Conservation (phyloP, 2,888 invertebrate genomes). For the Erebia aethiops region DNA sequence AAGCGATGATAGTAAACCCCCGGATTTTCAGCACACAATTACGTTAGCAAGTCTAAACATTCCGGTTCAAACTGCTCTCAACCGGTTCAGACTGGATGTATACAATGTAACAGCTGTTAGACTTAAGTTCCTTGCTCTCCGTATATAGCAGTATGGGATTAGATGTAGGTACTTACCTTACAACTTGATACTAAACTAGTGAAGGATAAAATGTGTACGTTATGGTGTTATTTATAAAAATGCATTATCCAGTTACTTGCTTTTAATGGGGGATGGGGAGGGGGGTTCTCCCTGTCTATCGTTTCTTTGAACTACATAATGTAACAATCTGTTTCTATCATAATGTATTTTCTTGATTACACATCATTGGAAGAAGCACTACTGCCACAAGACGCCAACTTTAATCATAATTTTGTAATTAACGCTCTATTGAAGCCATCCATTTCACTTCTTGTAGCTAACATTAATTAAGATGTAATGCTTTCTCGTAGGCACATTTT, state of each 20-base stretch:
- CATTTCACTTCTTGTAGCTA: conserved; percentile 37
- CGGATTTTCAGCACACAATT: conserved; percentile 65
- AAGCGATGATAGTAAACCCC: too few relatives aligned
- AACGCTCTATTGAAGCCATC: conserved; percentile 41
- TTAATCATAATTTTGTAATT: conserved; percentile 42
- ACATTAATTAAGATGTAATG: conserved; percentile 41
- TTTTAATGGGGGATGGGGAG: too few relatives aligned
- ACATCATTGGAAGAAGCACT: conserved; percentile 28
- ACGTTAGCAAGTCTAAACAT: conserved; percentile 73
- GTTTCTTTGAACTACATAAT: too few relatives aligned
- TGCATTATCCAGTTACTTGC: too few relatives aligned
- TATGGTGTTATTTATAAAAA: too few relatives aligned
- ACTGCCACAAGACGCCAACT: conserved; percentile 34
- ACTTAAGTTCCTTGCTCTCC: conserved; percentile 46
- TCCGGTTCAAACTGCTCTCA: conserved; percentile 63
- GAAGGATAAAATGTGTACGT: too few relatives aligned
- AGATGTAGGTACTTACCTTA: not conserved
- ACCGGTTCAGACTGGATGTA: conserved; percentile 64
- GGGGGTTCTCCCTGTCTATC: too few relatives aligned
- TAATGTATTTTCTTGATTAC: conserved; percentile 18
- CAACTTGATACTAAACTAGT: too few relatives aligned
- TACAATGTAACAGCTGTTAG: conserved; percentile 41
- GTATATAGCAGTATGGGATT: not conserved
- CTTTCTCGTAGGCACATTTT: conserved; percentile 35
- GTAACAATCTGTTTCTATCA: not conserved